phyloP scores from a whole-genome alignment of 1,140 invertebrate species.

The Teleogryllus occipitalis region DNA sequence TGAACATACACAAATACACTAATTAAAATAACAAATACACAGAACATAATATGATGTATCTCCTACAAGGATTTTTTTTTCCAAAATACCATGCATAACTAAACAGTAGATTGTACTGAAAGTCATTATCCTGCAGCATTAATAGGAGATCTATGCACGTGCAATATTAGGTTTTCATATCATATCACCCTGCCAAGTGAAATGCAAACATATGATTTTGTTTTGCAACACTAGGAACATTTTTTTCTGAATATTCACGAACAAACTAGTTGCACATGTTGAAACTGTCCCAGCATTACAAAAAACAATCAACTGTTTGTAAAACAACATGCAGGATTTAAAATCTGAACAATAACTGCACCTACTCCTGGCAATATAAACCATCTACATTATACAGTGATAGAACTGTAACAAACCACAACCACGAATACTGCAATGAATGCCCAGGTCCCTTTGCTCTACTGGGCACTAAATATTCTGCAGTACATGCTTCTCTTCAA shows the following conservation, averaged over 20 bases:
- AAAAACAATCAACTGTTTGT: background rate
- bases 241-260: background rate
- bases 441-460: background rate
- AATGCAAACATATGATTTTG: constrained; percentile 12
- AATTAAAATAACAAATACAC: background rate
- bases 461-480: background rate
- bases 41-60: background rate
- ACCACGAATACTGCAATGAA: background rate
- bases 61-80: constrained; percentile 16
- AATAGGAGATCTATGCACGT: constrained; percentile 13
- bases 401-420: background rate
- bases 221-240: background rate
- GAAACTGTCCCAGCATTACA: background rate
- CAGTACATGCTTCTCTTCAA: too few species aligned
- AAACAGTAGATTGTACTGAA: constrained; percentile 11
- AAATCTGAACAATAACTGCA: background rate
- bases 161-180: constrained; percentile 11
- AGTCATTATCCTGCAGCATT: constrained; percentile 16
- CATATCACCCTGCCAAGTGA: background rate
- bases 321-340: background rate
- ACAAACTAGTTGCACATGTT: background rate
- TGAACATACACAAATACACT: background rate
- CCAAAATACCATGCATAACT: constrained; percentile 18
- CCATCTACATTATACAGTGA: background rate
- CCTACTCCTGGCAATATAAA: background rate